These are phyloP conservation scores for Hedychridium roseum DNA, from an alignment of 2,888 invertebrate genomes.

Conservation along the genomic window DNA sequence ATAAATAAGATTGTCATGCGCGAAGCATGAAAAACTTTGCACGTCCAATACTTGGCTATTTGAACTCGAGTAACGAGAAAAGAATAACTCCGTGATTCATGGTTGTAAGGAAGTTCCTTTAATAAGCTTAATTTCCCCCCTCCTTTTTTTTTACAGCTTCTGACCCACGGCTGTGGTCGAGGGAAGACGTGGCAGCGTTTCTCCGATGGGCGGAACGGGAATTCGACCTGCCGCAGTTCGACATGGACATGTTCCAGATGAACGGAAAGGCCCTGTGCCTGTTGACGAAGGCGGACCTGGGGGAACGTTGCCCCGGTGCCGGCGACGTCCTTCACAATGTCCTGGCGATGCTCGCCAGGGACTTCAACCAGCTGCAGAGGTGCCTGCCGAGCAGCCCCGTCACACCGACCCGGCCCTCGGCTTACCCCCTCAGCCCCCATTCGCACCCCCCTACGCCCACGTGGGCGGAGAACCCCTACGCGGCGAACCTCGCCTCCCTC, in stretches of 20 bases:
- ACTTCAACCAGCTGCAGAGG: conserved; percentile 80
- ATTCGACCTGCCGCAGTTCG: conserved; percentile 90
- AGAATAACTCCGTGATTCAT: too few relatives aligned
- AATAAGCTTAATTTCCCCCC: too few relatives aligned
- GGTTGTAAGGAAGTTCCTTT: too few relatives aligned
- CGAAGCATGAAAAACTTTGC: too few relatives aligned
- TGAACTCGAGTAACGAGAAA: too few relatives aligned
- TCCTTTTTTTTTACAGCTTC: conserved; percentile 69
- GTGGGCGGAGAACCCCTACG: conserved; percentile 70
- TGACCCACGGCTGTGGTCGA: conserved; percentile 89
- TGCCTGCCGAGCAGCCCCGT: conserved; percentile 83
- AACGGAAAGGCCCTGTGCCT: conserved; percentile 95
- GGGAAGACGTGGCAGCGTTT: conserved; percentile 88
- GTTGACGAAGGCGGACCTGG: conserved; percentile 87
- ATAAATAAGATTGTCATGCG: too few relatives aligned
- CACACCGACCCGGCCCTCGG: conserved; percentile 78
- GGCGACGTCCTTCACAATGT: conserved; percentile 95
- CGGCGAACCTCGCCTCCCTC: conserved; percentile 74
- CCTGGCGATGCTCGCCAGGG: conserved; percentile 84
- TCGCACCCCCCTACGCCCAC: conserved; percentile 84
- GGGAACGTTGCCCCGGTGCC: conserved; percentile 90
- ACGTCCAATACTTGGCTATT: too few relatives aligned
- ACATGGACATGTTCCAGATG: conserved; percentile 95
- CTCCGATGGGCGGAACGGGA: conserved; percentile 91
- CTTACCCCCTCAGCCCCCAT: conserved; percentile 81